Evolutionary conservation across 2,888 invertebrate genomes (phyloP), one percentile per base, ranked within the genome.

Genomic region (Dorcus hopei): DNA sequence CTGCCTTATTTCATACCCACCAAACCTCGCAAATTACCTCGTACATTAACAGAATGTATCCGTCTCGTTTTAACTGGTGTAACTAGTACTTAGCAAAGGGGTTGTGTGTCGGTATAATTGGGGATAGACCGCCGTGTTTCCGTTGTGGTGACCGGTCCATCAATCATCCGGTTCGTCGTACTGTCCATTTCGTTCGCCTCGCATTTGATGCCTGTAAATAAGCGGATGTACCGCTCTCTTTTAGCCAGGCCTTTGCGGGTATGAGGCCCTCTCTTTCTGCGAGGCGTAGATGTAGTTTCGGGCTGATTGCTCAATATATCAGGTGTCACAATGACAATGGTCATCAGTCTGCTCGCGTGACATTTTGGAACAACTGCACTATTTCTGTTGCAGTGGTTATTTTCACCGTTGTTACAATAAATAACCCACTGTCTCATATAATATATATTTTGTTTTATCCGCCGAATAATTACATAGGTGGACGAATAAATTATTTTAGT

Each of bases 281-380:
- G 57, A 16, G 56, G 58, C 57, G 60, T 57, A 49, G 50, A 57
- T 58, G 61, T 64, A 62, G 60, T 64, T 51, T 49, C 56, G 52
- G 59, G 58, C 58, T 62, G 62, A 64, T 64, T 64, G 60, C 64
- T 64, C 64, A 71, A 74, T 74, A 72, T 71, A 73, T 74, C 72
- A 72, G 70, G 68, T 72, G 72, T 72, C 72, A 66, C 63, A 57
- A 60, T 69, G 72, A 73, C 72, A 72, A 72, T 72, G 70, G 72
- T 70, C 71, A 74, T 74, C 68, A 70, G 66, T 70, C 68, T 59
- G 60, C 54, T 62, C 58, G 55, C 62, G 60, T 62, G 58, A 61
- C 63, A 54, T 59, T 54, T 53, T 41, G 39, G 57, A 58, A 62
- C 58, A 58, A 54, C 54, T 45, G 45, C 43, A 54, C 54, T 54